phyloP scores from a whole-genome alignment of 2,113 vertebrate genomes.

The Melanerpes aurifrons region DNA sequence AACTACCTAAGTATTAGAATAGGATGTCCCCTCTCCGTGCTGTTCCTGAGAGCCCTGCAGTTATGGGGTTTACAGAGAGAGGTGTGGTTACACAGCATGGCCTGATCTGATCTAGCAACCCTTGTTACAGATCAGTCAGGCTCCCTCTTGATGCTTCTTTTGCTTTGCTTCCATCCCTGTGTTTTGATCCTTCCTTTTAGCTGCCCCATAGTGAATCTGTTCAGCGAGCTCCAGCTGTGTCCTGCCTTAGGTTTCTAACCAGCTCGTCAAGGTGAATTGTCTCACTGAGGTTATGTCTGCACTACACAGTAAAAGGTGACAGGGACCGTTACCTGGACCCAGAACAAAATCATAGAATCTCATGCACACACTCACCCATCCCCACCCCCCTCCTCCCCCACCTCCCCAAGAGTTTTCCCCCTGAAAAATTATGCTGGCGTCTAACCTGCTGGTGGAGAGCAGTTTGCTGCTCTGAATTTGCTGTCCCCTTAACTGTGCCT shows the following conservation, averaged over 20 bases:
- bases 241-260: not conserved
- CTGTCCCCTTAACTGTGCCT: not conserved
- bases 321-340: not conserved
- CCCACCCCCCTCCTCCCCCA: too few relatives aligned
- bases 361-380: too few relatives aligned
- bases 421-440: not conserved
- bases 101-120: not conserved
- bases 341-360: not conserved
- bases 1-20: not conserved
- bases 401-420: not conserved
- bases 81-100: not conserved
- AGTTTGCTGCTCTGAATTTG: not conserved
- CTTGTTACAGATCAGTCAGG: not conserved
- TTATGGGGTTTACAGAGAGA: fast-evolving
- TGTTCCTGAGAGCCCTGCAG: not conserved
- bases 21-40: not conserved
- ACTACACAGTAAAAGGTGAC: not conserved
- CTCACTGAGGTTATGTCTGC: not conserved
- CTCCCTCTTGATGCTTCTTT: not conserved
- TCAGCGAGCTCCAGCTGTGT: not conserved
- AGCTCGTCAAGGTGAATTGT: not conserved
- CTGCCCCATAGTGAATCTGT: not conserved
- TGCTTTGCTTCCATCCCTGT: not conserved
- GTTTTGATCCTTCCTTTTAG: not conserved
- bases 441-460: not conserved